Conservation (phyloP, 2,888 invertebrate genomes). For the Dasypogon diadema region DNA sequence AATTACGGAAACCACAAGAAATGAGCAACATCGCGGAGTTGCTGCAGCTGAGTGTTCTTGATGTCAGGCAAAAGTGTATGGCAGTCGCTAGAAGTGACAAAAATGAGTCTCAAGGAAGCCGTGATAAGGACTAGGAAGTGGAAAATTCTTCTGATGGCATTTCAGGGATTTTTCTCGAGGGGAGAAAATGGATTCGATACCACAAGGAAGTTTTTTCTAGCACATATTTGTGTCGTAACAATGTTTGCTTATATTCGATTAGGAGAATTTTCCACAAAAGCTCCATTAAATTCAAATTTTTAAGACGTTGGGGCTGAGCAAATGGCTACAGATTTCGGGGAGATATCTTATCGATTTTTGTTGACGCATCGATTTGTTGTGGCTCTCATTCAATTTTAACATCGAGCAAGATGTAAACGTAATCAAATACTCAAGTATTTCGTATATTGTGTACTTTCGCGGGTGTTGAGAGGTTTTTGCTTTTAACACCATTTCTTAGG, state of each 20-base stretch:
- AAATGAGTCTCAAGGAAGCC: slow-evolving; percentile 26
- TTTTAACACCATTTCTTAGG: no score
- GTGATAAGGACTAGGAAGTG: slow-evolving; percentile 35
- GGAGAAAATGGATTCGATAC: background rate
- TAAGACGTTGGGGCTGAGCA: background rate
- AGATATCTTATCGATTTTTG: no score
- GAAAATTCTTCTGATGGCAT: slow-evolving; percentile 46
- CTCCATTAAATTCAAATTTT: slow-evolving; percentile 11
- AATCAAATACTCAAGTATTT: no score
- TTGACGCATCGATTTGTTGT: no score
- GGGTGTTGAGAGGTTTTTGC: no score
- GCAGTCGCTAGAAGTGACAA: slow-evolving; percentile 37
- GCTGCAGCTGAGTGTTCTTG: slow-evolving; percentile 42
- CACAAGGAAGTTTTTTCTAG: background rate
- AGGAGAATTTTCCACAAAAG: slow-evolving; percentile 21
- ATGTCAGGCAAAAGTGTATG: slow-evolving; percentile 14
- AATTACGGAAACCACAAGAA: slow-evolving; percentile 36
- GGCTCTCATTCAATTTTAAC: no score
- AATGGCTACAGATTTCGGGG: no score
- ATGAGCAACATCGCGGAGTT: slow-evolving; percentile 29
- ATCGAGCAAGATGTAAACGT: no score
- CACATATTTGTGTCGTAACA: slow-evolving; percentile 20
- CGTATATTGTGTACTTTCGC: no score
- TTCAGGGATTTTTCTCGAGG: slow-evolving; percentile 7
- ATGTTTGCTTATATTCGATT: slow-evolving; percentile 35